These are phyloP conservation scores for Cephalopachus bancanus DNA, from an alignment of 2,797 vertebrate genomes.

Conservation along the genomic window DNA sequence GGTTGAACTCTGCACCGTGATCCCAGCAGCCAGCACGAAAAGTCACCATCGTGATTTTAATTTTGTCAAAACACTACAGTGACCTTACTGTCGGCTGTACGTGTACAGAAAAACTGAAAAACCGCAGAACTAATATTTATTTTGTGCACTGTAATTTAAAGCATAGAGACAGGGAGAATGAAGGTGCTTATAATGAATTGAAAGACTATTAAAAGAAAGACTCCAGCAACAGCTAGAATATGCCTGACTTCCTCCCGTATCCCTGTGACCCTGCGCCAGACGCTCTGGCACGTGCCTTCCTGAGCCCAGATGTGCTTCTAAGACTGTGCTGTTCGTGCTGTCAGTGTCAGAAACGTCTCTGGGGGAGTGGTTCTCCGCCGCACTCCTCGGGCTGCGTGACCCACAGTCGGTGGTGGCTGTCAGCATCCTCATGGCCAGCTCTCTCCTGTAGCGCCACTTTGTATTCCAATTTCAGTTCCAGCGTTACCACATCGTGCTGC, in stretches of 20 bases:
- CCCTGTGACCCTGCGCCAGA: too few relatives aligned
- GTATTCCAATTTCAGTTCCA: not conserved
- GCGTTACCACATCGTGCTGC: not conserved
- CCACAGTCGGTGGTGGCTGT: not conserved
- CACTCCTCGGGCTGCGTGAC: not conserved
- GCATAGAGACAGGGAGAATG: not conserved
- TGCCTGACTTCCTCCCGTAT: too few relatives aligned
- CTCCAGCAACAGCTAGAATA: not conserved
- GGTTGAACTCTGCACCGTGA: too few relatives aligned
- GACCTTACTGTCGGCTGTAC: not conserved
- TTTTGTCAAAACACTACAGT: not conserved
- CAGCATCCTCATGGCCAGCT: not conserved
- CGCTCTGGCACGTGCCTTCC: not conserved
- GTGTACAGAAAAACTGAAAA: not conserved
- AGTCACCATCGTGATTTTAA: not conserved
- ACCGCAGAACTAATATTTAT: not conserved
- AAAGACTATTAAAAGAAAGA: too few relatives aligned
- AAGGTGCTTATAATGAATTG: too few relatives aligned
- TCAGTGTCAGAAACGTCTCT: not conserved
- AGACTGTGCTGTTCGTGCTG: not conserved
- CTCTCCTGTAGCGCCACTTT: not conserved
- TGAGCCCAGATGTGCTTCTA: not conserved
- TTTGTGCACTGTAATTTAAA: not conserved
- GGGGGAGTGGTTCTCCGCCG: not conserved
- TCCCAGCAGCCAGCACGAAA: not conserved